These are phyloP conservation scores for Poeciliopsis prolifica DNA, from an alignment of 2,113 vertebrate genomes.

Conservation along the genomic window DNA sequence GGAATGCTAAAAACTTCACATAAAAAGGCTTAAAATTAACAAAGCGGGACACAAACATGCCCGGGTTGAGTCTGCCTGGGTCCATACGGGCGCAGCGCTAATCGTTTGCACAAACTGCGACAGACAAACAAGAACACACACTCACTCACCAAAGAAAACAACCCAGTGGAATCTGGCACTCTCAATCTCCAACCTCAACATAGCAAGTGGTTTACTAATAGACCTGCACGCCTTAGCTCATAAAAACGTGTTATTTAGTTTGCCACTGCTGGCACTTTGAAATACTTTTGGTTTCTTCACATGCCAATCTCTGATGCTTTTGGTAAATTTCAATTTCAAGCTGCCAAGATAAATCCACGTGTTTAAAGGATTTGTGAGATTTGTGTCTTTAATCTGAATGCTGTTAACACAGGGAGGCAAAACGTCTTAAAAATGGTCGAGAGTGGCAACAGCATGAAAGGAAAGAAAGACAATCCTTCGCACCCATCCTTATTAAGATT, in stretches of 20 bases:
- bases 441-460: conserved; percentile 3
- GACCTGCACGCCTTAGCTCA: conserved; percentile 62
- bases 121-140: conserved; percentile 39
- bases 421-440: conserved; percentile 7
- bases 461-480: not conserved
- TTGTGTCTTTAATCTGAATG: conserved; percentile 37
- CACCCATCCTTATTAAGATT: not conserved
- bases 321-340: conserved; percentile 44
- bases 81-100: conserved; percentile 29
- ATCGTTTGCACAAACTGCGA: conserved; percentile 39
- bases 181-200: conserved; percentile 62
- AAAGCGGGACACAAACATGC: conserved; percentile 26
- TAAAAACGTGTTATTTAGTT: conserved; percentile 69
- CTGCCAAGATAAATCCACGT: conserved; percentile 58
- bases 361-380: conserved; percentile 36
- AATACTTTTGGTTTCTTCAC: conserved; percentile 64
- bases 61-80: not conserved
- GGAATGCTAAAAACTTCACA: conserved; percentile 18
- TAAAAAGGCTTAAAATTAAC: conserved; percentile 13
- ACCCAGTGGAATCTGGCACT: conserved; percentile 60
- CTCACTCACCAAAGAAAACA: conserved; percentile 62
- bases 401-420: not conserved
- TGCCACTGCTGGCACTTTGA: conserved; percentile 58
- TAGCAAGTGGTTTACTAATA: conserved; percentile 72
- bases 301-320: conserved; percentile 58